A percentile compares a stretch with the other conserved stretches of the same genome.
Evolutionary conservation across 2,113 vertebrate species (phyloP).

Genomic region (Rhipidura dahli): DNA sequence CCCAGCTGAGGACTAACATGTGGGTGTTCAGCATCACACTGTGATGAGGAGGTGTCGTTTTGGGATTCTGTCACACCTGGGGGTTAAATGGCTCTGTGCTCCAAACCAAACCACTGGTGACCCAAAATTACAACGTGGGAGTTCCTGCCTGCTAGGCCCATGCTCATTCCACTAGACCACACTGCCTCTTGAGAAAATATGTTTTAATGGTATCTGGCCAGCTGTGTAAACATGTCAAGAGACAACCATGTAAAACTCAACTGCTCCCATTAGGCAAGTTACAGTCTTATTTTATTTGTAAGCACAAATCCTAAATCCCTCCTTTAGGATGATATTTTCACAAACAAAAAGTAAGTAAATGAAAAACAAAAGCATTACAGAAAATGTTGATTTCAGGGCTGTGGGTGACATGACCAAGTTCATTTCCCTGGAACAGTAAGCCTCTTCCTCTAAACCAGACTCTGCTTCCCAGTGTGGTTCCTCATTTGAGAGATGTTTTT

Average conservation of each 20-base stretch:
- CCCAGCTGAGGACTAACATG: fast-evolving
- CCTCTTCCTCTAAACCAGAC: background rate
- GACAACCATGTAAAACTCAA: background rate
- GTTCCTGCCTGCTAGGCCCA: background rate
- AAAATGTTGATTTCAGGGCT: background rate
- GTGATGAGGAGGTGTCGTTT: background rate
- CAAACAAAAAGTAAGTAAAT: slow-evolving; percentile 1
- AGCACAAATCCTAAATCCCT: background rate
- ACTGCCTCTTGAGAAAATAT: slow-evolving; percentile 48
- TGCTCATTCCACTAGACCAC: slow-evolving; percentile 40
- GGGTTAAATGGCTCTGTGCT: background rate
- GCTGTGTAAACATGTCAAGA: slow-evolving; percentile 63
- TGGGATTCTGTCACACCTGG: background rate
- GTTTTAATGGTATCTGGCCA: slow-evolving; percentile 33
- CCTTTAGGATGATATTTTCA: background rate
- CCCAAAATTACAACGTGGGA: slow-evolving; percentile 46
- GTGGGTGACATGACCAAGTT: background rate
- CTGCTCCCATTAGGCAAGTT: slow-evolving; percentile 32
- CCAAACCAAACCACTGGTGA: slow-evolving; percentile 10
- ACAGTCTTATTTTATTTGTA: slow-evolving; percentile 32
- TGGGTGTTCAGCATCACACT: background rate
- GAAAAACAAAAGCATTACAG: background rate
- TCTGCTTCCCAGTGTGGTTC: background rate
- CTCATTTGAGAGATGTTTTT: background rate
- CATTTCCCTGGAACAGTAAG: background rate